These are phyloP conservation scores for Bombyx mandarina DNA, from an alignment of 1,140 invertebrate genomes.

Conservation along the genomic window DNA sequence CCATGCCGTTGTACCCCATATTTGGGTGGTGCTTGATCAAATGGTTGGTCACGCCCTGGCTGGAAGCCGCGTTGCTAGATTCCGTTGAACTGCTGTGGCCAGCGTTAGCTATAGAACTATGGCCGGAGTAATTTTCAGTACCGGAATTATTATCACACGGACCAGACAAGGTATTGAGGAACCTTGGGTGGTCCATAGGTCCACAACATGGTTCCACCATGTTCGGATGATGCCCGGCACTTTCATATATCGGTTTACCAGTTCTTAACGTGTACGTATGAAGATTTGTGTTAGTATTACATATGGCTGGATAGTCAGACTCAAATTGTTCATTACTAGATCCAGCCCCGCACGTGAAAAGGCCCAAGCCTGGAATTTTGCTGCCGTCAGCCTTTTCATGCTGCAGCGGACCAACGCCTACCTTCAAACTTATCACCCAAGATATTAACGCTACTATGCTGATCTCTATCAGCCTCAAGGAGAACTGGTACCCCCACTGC, in stretches of 20 bases:
- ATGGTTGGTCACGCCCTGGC: conserved; percentile 67
- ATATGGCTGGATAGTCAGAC: conserved; percentile 86
- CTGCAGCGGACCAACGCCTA: conserved; percentile 64
- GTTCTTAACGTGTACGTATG: conserved; percentile 85
- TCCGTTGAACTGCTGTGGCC: conserved; percentile 69
- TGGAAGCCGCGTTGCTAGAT: conserved; percentile 66
- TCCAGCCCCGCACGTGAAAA: conserved; percentile 83
- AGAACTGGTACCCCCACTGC: conserved; percentile 91
- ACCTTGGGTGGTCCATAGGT: conserved; percentile 57
- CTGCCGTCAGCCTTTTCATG: conserved; percentile 73
- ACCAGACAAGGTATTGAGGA: conserved; percentile 54
- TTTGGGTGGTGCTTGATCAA: conserved; percentile 68
- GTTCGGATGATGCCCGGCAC: conserved; percentile 66
- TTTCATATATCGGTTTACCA: conserved; percentile 83
- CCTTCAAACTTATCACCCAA: conserved; percentile 84
- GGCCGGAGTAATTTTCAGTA: conserved; percentile 67
- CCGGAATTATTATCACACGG: conserved; percentile 72
- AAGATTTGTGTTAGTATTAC: conserved; percentile 87
- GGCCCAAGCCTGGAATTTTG: conserved; percentile 78
- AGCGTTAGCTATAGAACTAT: conserved; percentile 68
- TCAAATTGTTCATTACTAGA: conserved; percentile 84
- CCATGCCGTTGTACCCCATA: conserved; percentile 62
- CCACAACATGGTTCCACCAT: conserved; percentile 66
- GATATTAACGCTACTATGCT: conserved; percentile 85
- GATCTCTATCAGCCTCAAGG: conserved; percentile 85